Base-by-base conservation (phyloP, 2,797 vertebrate genomes). In the Nannoperca australis region DNA sequence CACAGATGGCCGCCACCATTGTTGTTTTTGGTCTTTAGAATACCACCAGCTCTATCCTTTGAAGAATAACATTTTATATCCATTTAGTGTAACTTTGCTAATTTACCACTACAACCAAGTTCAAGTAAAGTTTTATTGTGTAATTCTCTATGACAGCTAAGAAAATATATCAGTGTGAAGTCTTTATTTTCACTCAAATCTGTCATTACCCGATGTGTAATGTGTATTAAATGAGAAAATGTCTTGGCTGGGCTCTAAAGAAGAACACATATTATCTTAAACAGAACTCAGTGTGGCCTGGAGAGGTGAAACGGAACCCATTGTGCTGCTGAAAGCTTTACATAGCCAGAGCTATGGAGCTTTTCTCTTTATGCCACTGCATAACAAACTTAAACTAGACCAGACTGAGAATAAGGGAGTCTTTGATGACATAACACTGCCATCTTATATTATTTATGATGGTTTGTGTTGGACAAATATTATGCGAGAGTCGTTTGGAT, bases 401-500 rank as follows among this genome's bases (percentile, higher is more conserved):
- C 58, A 54, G 78, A 82, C 45, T 34, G 70, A 77, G 65, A 77
- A 73, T 9, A 56, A 40, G 54, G 54, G 64, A 78, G 65, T 62
- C 87, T 82, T 40, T 76, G 64, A 86, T 79, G 83, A 80, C 64
- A 83, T 81, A 85, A 76, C 62, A 32, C 53, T 79, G 81, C 34
- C 64, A 83, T 89, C 60, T 45, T 11, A 70, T 61, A 20, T 78
- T 82, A 91, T 90, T 88, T 84, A 90, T 76, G 78, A 71, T 6
- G 18, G 66, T 86, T 85, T 85, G 15, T 77, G 64, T 83, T 81
- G 85, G 86, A 86, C 45, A 85, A 83, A 86, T 82, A 70, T 80
- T 71, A 81, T 53, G 70, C 17, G 15, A 81, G 44, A 70, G 72
- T 66, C 17, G 8, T 78, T 80, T 78, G 64, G 38, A 79, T 79